Evolutionary conservation across 1,140 invertebrate genomes (phyloP).

Genomic region (Drosophila tristis): DNA sequence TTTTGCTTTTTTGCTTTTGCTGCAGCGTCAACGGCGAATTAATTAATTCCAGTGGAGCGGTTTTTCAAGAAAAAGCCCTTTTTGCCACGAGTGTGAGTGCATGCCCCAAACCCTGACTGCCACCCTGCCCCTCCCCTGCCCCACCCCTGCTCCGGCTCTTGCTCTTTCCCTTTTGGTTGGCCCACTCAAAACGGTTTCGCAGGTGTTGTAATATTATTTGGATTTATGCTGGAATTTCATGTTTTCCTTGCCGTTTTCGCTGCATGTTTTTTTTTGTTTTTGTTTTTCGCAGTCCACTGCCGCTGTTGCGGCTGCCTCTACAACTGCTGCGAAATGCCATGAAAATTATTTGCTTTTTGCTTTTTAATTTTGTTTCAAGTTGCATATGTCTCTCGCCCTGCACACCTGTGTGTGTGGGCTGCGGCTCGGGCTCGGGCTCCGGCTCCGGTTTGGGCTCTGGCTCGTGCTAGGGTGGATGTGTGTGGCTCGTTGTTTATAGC

Average conservation of each 20-base stretch:
- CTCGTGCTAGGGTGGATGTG: neutral
- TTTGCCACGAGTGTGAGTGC: slow-evolving; percentile 15
- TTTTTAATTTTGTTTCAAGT: slow-evolving; percentile 82
- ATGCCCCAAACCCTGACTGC: slow-evolving; percentile 1
- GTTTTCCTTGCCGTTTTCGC: slow-evolving; percentile 28
- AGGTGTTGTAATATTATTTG: slow-evolving; percentile 83
- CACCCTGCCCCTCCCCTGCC: neutral
- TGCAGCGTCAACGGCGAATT: slow-evolving; percentile 68
- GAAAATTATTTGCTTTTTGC: slow-evolving; percentile 82
- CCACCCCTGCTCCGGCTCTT: neutral
- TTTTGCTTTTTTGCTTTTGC: slow-evolving; percentile 13
- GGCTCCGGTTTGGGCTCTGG: too few relatives aligned
- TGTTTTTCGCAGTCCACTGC: too few relatives aligned
- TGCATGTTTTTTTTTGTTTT: slow-evolving; percentile 16
- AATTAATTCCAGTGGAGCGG: slow-evolving; percentile 82
- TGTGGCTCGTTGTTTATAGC: slow-evolving; percentile 70
- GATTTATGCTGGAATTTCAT: slow-evolving; percentile 73
- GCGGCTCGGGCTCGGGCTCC: too few relatives aligned
- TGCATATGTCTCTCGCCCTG: slow-evolving; percentile 70
- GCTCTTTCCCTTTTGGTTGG: neutral
- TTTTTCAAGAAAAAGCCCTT: slow-evolving; percentile 81
- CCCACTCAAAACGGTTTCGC: slow-evolving; percentile 71
- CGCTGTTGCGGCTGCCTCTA: slow-evolving; percentile 37
- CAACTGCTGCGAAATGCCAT: slow-evolving; percentile 60
- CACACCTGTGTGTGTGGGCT: slow-evolving; percentile 18